Conservation (phyloP, 2,888 invertebrate genomes). For the Gari tellinella region DNA sequence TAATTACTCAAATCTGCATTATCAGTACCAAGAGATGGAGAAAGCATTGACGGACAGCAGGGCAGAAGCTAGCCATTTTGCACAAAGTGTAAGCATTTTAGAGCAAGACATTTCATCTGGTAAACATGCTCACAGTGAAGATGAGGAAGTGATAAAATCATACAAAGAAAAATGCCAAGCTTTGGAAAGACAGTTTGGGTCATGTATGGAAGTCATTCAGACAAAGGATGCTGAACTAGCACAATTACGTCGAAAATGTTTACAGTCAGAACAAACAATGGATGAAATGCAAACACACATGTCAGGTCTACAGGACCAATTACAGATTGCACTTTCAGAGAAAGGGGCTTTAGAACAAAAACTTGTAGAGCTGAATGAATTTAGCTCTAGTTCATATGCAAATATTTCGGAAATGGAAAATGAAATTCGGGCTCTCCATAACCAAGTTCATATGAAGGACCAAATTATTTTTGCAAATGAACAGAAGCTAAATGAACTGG, state of each 20-base stretch:
- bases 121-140: conserved; percentile 6
- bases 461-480: no score
- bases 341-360: neutral
- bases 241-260: conserved; percentile 35
- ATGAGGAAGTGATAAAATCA: conserved; percentile 6
- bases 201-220: conserved; percentile 35
- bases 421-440: neutral
- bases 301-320: no score
- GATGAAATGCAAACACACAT: neutral
- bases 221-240: conserved; percentile 47
- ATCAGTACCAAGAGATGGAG: no score
- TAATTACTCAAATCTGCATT: no score
- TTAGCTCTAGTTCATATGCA: neutral
- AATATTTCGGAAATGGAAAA: neutral
- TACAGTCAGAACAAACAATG: conserved; percentile 25
- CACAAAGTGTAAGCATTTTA: no score
- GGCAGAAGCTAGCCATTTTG: no score
- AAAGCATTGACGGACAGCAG: no score
- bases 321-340: no score
- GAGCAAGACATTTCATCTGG: neutral
- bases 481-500: no score
- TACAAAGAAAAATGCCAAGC: conserved; percentile 32
- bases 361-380: neutral
- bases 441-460: neutral
- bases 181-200: conserved; percentile 43